Conservation (phyloP, 2,888 invertebrate genomes). For the Gymnocheta viridis region DNA sequence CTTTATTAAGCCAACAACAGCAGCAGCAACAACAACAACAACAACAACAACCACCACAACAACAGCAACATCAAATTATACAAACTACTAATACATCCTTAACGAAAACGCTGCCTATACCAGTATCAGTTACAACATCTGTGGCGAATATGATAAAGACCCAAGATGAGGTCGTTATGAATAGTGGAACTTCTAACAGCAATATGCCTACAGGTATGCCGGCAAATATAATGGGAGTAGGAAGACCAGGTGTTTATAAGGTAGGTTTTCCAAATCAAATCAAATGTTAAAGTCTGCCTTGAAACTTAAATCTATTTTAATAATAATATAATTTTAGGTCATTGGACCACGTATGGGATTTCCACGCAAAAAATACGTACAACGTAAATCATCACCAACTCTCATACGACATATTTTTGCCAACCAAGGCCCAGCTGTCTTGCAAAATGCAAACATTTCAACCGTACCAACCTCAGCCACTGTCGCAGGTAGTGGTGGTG, state of each 20-base stretch:
- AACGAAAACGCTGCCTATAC: conserved; percentile 71
- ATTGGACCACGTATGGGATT: conserved; percentile 81
- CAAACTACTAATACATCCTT: conserved; percentile 74
- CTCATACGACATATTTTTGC: conserved; percentile 85
- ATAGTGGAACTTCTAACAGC: conserved; percentile 72
- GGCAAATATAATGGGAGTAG: conserved; percentile 79
- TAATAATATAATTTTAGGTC: conserved; percentile 73
- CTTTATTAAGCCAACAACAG: conserved; percentile 83
- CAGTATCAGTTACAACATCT: conserved; percentile 73
- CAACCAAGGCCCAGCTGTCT: conserved; percentile 69
- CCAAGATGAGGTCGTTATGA: conserved; percentile 72
- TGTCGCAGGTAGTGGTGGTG: conserved; percentile 55
- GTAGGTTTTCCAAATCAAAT: conserved; percentile 68
- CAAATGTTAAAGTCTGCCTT: neutral
- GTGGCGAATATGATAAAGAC: conserved; percentile 75
- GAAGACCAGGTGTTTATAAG: conserved; percentile 81
- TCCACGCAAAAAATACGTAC: conserved; percentile 83
- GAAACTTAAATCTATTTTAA: neutral
- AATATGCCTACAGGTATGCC: conserved; percentile 75
- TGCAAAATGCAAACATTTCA: conserved; percentile 72
- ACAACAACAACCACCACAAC: conserved; percentile 46
- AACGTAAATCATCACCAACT: conserved; percentile 85
- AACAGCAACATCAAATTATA: conserved; percentile 61
- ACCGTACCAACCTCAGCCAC: conserved; percentile 55
- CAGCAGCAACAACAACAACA: conserved; percentile 63